Conservation (phyloP, 2,888 invertebrate species). For the Drosophila borborema region DNA sequence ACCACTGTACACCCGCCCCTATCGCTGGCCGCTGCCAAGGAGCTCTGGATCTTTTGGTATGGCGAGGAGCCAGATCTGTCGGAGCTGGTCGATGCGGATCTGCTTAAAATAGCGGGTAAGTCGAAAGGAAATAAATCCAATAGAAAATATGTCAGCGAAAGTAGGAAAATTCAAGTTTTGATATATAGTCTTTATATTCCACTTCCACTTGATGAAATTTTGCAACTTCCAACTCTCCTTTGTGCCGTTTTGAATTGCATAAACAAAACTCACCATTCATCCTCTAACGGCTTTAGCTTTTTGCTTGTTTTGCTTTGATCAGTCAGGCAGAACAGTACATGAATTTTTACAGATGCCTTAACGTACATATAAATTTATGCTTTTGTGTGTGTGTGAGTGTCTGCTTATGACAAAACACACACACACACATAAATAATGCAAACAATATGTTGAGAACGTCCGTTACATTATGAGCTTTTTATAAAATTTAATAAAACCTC, state of each 20-base stretch:
- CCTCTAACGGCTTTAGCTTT: not conserved
- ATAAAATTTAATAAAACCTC: constrained; percentile 78
- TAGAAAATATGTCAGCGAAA: not conserved
- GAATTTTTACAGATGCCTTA: not conserved
- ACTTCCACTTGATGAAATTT: not conserved
- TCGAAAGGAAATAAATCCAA: constrained; percentile 57
- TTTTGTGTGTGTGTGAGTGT: not conserved
- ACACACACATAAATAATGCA: constrained; percentile 20
- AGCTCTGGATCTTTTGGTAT: constrained; percentile 99
- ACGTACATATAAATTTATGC: too few species aligned
- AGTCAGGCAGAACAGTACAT: not conserved
- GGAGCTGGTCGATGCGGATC: constrained; percentile 93
- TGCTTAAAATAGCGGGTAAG: constrained; percentile 94
- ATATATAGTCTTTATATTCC: not conserved
- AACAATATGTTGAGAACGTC: constrained; percentile 22
- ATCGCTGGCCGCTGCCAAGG: constrained; percentile 95
- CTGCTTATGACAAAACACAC: not conserved
- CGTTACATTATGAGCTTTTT: constrained; percentile 57
- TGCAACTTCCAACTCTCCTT: not conserved
- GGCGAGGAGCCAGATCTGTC: constrained; percentile 97
- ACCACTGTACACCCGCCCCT: constrained; percentile 89
- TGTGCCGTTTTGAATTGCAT: not conserved
- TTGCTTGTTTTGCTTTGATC: not conserved
- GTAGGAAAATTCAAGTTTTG: not conserved
- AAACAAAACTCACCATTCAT: not conserved